Base-by-base conservation (phyloP, 2,797 vertebrate genomes). In the Dipus sagitta region DNA sequence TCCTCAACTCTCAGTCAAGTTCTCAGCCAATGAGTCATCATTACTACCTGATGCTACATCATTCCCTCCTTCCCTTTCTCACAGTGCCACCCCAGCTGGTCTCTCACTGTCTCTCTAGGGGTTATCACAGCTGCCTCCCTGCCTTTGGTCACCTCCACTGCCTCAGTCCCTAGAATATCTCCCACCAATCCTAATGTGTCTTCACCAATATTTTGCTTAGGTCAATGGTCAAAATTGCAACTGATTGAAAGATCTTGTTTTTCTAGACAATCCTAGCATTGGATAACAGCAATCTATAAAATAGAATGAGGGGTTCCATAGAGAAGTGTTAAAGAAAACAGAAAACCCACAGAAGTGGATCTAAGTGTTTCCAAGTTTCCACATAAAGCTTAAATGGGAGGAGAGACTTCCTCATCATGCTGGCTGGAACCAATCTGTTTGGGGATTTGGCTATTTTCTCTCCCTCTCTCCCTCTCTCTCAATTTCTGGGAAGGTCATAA, bases 61-160 rank as follows among this genome's bases (percentile, higher is more conserved):
- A 4, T 62, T 3, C n/a, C 52, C 1, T 70, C 5, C 15, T 34
- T 24, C n/a, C 82, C 23, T 30, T 38, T n/a, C 17, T 60, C 32
- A 20, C 10, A 7, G 0, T 28, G 9, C 9, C 13, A 7, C 14
- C 52, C n/a, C 28, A 15, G 4, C 23, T 5, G 11, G 23, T 8
- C 68, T 28, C 52, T 20, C 17, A 8, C 6, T 8, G 28, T 34
- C 52, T 58, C 4, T 28, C n/a, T 10, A 13, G 18, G 52, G 64
- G 67, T 12, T 54, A 64, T 52, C 24, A 30, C 12, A 5, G 13
- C 20, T 20, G 47, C 54, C 9, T 52, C 47, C 68, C 54, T 58
- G 23, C 67, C 42, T 26, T 47, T 60, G n/a, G 9, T 20, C 17
- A 42, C 17, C 68, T 30, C 1, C 3, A 9, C 7, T 24, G 21